phyloP scores from a whole-genome alignment of 1,140 invertebrate genomes.

The Dufourea novaeangliae region DNA sequence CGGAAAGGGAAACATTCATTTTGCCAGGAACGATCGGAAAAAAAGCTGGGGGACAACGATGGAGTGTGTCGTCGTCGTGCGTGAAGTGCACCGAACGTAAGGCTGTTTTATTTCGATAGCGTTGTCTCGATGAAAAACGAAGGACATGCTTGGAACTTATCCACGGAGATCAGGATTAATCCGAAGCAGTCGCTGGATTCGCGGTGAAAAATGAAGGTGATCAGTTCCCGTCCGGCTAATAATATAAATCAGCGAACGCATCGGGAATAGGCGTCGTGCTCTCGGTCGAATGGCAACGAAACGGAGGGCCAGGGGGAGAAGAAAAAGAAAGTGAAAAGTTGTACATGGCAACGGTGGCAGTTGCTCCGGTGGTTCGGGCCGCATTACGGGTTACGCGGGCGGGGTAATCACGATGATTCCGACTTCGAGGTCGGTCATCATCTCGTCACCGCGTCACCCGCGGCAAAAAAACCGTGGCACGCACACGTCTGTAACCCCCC shows the following conservation, averaged over 20 bases:
- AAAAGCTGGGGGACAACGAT: background rate
- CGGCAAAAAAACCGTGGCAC: constrained; percentile 71
- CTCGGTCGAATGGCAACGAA: constrained; percentile 6
- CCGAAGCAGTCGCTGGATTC: background rate
- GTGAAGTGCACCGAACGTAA: background rate
- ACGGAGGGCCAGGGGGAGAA: background rate
- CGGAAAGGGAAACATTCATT: constrained; percentile 68
- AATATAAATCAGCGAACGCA: constrained; percentile 53
- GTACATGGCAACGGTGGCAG: constrained; percentile 76
- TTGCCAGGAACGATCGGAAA: constrained; percentile 40
- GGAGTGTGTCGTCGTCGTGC: background rate
- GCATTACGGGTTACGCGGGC: constrained; percentile 78
- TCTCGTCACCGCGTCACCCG: constrained; percentile 81
- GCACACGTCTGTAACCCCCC: constrained; percentile 65
- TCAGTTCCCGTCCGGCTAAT: constrained; percentile 62
- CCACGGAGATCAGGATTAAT: constrained; percentile 1
- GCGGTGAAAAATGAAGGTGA: constrained; percentile 39
- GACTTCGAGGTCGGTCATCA: constrained; percentile 78
- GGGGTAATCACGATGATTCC: constrained; percentile 81
- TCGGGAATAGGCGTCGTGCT: constrained; percentile 39
- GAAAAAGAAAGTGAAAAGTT: background rate
- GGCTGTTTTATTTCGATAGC: too few relatives aligned
- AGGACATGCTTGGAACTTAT: background rate
- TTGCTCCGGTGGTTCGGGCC: constrained; percentile 66
- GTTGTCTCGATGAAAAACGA: too few relatives aligned